Conservation (phyloP, 2,113 vertebrate genomes). For the Megaptera novaeangliae region DNA sequence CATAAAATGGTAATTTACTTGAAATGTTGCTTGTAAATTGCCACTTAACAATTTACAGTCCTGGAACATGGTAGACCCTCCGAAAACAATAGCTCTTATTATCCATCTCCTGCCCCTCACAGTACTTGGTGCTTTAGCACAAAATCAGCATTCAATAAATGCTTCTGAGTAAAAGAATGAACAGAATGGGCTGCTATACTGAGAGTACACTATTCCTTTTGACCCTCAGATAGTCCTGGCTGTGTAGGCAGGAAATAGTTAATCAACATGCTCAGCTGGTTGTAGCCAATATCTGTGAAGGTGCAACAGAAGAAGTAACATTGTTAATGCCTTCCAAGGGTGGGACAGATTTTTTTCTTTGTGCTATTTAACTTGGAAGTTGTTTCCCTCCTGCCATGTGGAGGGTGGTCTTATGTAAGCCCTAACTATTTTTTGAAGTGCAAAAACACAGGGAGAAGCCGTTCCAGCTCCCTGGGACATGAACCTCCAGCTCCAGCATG, state of each 20-base stretch:
- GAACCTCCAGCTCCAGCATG: background rate
- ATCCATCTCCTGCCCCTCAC: background rate
- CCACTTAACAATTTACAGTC: slow-evolving; percentile 30
- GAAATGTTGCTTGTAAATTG: slow-evolving; percentile 45
- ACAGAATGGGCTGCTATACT: background rate
- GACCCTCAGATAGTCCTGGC: background rate
- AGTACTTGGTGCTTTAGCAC: background rate
- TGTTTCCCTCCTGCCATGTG: background rate
- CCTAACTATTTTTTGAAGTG: background rate
- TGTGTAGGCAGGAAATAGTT: background rate
- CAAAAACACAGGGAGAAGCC: background rate
- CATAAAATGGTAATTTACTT: slow-evolving; percentile 42
- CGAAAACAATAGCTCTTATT: slow-evolving; percentile 20
- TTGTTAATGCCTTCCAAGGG: background rate
- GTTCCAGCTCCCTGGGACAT: background rate
- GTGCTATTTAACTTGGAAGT: background rate
- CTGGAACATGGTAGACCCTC: slow-evolving; percentile 40
- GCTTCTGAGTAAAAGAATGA: background rate
- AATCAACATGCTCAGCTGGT: background rate
- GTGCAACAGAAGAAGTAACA: background rate
- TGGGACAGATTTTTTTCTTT: background rate
- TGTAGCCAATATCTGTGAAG: background rate
- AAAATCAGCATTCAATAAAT: background rate
- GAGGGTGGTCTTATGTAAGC: background rate
- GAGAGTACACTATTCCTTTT: background rate